These are phyloP conservation scores for Callithrix jacchus DNA, from an alignment of 2,113 vertebrate species.

Conservation along the genomic window DNA sequence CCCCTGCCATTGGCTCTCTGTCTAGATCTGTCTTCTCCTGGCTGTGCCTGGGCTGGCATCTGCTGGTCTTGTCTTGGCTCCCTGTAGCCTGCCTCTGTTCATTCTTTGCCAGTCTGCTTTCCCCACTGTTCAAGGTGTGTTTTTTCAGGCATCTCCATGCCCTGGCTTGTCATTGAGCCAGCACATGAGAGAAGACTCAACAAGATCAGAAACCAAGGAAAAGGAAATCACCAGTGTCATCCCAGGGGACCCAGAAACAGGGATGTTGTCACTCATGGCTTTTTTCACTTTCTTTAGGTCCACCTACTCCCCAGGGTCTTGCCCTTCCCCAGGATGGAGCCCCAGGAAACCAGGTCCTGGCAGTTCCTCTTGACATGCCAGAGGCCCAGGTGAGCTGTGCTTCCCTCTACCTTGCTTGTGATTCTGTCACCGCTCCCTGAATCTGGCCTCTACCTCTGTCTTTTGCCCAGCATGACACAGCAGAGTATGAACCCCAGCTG, in stretches of 20 bases:
- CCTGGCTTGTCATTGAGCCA: not conserved
- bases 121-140: not conserved
- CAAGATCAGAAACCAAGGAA: not conserved
- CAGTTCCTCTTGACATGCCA: slow-evolving; percentile 51
- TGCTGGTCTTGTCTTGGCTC: not conserved
- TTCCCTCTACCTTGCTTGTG: slow-evolving; percentile 34
- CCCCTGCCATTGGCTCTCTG: not conserved
- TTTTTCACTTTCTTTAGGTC: slow-evolving; percentile 68
- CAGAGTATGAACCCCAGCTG: not conserved
- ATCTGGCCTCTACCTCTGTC: not conserved
- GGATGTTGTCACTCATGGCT: slow-evolving; percentile 20
- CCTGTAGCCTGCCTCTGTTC: not conserved
- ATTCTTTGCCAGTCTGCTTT: not conserved
- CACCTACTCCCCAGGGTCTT: slow-evolving; percentile 56
- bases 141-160: not conserved
- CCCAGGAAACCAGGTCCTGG: slow-evolving; percentile 53
- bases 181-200: not conserved
- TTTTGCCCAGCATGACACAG: slow-evolving; percentile 35
- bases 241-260: not conserved
- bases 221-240: not conserved
- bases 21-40: not conserved
- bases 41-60: not conserved
- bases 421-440: slow-evolving; percentile 24
- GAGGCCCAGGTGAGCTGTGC: slow-evolving; percentile 56
- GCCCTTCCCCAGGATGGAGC: slow-evolving; percentile 34